phyloP scores from a whole-genome alignment of 2,888 invertebrate genomes.

The Lithophane socia region DNA sequence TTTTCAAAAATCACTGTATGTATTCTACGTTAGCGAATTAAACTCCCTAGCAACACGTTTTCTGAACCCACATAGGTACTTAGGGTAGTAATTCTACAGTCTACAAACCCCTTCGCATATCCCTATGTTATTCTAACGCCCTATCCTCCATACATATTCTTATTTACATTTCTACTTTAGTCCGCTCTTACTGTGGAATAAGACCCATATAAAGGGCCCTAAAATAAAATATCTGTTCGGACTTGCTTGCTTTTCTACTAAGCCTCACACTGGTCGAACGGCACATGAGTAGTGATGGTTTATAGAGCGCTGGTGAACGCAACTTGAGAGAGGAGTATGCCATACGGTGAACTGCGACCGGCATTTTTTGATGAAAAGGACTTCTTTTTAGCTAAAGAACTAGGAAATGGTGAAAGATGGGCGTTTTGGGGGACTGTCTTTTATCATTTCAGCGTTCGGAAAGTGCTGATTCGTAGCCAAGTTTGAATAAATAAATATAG shows the following conservation, averaged over 20 bases:
- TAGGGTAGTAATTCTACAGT: not conserved
- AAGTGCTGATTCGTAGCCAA: too few species aligned
- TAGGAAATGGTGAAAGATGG: too few species aligned
- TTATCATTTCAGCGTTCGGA: too few species aligned
- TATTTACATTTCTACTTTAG: slow-evolving; percentile 58
- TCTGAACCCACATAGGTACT: too few species aligned
- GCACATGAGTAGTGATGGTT: not conserved
- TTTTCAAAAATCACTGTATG: too few species aligned
- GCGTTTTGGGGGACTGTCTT: too few species aligned
- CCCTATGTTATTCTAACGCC: slow-evolving; percentile 16
- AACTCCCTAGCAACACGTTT: not conserved
- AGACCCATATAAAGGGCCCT: slow-evolving; percentile 45
- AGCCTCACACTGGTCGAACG: slow-evolving; percentile 59
- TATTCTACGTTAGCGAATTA: too few species aligned
- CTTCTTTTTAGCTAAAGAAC: too few species aligned
- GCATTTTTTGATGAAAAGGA: not conserved
- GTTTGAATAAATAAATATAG: too few species aligned
- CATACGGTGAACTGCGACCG: not conserved
- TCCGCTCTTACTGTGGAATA: slow-evolving; percentile 42
- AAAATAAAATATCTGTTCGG: slow-evolving; percentile 65
- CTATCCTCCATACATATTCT: slow-evolving; percentile 31
- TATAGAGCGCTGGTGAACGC: slow-evolving; percentile 4
- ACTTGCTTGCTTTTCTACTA: slow-evolving; percentile 67
- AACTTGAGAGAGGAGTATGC: not conserved
- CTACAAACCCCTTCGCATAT: not conserved